Conservation (phyloP, 1,140 invertebrate species). For the Scylla paramamosain region DNA sequence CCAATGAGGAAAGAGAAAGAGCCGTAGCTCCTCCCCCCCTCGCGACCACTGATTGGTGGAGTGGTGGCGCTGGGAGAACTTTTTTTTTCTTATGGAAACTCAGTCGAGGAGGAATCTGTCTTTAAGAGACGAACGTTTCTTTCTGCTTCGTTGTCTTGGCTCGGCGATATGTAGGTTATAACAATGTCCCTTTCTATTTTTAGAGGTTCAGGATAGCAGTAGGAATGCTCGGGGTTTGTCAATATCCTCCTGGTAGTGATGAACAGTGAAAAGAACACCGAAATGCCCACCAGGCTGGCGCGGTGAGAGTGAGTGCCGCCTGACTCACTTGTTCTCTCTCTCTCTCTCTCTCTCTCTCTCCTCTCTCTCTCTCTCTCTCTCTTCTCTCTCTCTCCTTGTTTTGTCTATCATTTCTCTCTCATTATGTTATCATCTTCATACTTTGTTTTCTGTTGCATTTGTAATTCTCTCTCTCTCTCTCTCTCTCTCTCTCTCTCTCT, state of each 20-base stretch:
- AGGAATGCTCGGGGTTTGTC: not conserved
- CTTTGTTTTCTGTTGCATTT: not conserved
- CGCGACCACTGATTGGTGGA: conserved; percentile 57
- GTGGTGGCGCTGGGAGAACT: not conserved
- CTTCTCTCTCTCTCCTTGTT: not conserved
- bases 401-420: too few relatives aligned
- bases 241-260: not conserved
- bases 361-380: not conserved
- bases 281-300: not conserved
- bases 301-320: not conserved
- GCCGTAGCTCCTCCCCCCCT: conserved; percentile 50
- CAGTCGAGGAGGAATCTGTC: conserved; percentile 32
- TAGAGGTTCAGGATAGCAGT: not conserved
- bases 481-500: conserved; percentile 41
- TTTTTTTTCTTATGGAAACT: conserved; percentile 49
- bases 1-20: conserved; percentile 52
- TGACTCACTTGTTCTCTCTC: not conserved
- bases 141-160: not conserved
- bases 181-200: conserved; percentile 29
- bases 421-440: too few relatives aligned
- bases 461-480: not conserved
- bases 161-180: conserved; percentile 1
- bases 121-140: conserved; percentile 18
- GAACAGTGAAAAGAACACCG: too few relatives aligned
- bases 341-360: conserved; percentile 36